Evolutionary conservation across 2,113 vertebrate genomes (phyloP).

Genomic region (Oryzias celebensis): DNA sequence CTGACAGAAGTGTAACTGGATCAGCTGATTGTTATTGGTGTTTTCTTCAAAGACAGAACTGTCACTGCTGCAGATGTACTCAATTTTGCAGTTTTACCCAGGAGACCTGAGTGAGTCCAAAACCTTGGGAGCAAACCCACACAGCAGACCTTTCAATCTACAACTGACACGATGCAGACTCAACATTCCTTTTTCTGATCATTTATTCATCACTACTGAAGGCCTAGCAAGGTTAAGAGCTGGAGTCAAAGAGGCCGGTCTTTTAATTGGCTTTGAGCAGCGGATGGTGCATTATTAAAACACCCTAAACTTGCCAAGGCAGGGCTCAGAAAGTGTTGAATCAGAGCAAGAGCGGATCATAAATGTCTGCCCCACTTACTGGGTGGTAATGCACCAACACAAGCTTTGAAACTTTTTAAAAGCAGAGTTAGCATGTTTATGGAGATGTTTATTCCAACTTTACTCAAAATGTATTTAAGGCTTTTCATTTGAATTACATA

Average conservation of each 20-base stretch:
- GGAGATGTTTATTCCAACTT: slow-evolving; percentile 5
- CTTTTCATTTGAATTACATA: too few relatives aligned
- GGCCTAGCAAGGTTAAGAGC: slow-evolving; percentile 61
- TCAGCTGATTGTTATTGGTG: slow-evolving; percentile 52
- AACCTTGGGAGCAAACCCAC: slow-evolving; percentile 16
- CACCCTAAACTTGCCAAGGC: slow-evolving; percentile 39
- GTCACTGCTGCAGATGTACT: slow-evolving; percentile 25
- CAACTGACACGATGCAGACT: slow-evolving; percentile 36
- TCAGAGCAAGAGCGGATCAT: slow-evolving; percentile 34
- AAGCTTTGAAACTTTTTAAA: not conserved
- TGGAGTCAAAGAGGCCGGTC: slow-evolving; percentile 60
- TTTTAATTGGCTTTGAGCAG: slow-evolving; percentile 74
- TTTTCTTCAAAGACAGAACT: slow-evolving; percentile 9
- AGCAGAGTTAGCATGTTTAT: not conserved
- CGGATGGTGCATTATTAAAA: slow-evolving; percentile 72
- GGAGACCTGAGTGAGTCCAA: slow-evolving; percentile 38
- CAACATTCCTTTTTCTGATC: slow-evolving; percentile 43
- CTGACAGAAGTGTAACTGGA: slow-evolving; percentile 15
- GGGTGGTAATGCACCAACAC: slow-evolving; percentile 4
- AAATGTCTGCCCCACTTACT: slow-evolving; percentile 34
- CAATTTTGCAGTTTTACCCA: slow-evolving; percentile 26
- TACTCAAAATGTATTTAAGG: too few relatives aligned
- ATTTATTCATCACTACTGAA: slow-evolving; percentile 65
- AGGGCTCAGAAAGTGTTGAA: slow-evolving; percentile 49
- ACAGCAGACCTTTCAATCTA: slow-evolving; percentile 37